Conservation (phyloP, 2,797 vertebrate genomes). For the Falco biarmicus region DNA sequence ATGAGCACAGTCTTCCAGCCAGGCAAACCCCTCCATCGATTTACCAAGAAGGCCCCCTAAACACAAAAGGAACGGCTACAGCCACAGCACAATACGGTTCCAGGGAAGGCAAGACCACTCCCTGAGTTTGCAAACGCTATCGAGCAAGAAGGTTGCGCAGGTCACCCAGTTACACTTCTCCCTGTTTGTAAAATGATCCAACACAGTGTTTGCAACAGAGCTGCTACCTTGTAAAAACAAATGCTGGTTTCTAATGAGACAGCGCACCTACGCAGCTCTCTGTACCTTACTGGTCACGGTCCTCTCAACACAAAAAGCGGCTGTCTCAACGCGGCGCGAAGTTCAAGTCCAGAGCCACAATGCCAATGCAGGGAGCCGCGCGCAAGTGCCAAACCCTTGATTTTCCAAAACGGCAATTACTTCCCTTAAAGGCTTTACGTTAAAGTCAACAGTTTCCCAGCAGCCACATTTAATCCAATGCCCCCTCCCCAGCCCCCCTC, state of each 20-base stretch:
- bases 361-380: too few relatives aligned
- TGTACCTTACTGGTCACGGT: not conserved
- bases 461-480: not conserved
- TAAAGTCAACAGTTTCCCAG: not conserved
- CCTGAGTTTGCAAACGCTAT: not conserved
- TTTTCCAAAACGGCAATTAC: not conserved
- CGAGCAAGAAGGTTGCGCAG: not conserved
- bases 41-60: not conserved
- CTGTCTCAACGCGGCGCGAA: not conserved
- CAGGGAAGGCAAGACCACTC: not conserved
- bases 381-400: fast-evolving
- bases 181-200: not conserved
- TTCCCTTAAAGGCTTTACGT: not conserved
- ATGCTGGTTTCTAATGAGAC: not conserved
- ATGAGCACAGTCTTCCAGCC: not conserved
- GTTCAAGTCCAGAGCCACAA: not conserved
- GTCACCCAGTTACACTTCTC: not conserved
- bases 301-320: not conserved
- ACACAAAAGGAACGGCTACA: not conserved
- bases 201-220: not conserved
- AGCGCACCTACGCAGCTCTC: not conserved
- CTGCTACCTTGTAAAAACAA: not conserved
- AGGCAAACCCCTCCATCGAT: not conserved
- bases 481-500: too few relatives aligned
- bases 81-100: not conserved